Base-by-base conservation (phyloP, 1,140 invertebrate genomes). In the Lordiphosa stackelbergi region DNA sequence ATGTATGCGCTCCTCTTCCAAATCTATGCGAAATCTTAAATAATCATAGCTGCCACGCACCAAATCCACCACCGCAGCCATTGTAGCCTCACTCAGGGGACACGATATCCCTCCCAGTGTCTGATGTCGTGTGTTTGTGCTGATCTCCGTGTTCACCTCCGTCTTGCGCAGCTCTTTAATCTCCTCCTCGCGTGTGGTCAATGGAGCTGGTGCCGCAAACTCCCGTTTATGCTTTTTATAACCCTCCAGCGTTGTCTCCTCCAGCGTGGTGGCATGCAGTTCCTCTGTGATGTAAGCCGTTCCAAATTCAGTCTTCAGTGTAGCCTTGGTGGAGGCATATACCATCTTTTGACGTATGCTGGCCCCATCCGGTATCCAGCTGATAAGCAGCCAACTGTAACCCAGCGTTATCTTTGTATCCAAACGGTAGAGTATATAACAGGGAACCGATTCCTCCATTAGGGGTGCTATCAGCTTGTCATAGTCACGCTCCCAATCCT, bases 291-390 rank as follows among this genome's bases (percentile, higher is more conserved):
- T 97, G 96, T 98, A 87, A 90, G 95, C 53, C 89, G 94, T 88
- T 90, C 92, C 85, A 90, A 99, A 99, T 89, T 99, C 97, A 74
- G 93, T 94, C 88, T 99, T 99, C 2, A 99, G 89, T 1, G 98
- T 99, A 2, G 98, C 96, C 89, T 98, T 97, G 0, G 98, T 99
- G 0, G 97, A 98, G 0, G 98, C 98, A 88, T 99, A 99, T 31
- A 99, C 90, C 98, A 99, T 99, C 89, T 99, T 99, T 79, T 99
- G 94, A 60, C 97, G 91, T 4, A 97, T 93, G 6, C 93, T 92
- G 7, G 97, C 94, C 66, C 91, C 92, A 84, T 99, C 97, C 4
- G 97, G 97, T 16, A 94, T 96, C 95, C 96, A 99, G 69, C 93
- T 95, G 41, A 99, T 94, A 9, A 99, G 91, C 0, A 99, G 85